Evolutionary conservation across 1,140 invertebrate genomes (phyloP), one percentile per base, ranked within the genome.

Genomic region (Vanessa tameamea): DNA sequence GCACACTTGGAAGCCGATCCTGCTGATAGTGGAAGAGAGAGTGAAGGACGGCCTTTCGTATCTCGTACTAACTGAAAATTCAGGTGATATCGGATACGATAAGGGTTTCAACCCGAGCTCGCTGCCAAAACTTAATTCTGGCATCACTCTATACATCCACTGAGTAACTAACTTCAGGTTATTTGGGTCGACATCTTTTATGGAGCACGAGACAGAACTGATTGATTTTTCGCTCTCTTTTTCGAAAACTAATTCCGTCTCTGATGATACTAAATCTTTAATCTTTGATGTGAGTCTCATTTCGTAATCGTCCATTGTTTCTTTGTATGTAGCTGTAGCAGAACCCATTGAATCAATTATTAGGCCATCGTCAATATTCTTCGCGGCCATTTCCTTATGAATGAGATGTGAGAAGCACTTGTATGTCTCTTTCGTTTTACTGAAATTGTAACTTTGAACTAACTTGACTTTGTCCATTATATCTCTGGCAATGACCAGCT

Each of bases 391-490:
- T 72, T 92, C 90, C 63, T 91, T 89, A 59, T 91, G 81, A 20
- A 92, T 72, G 23, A 90, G 67, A 23, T 86, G 84, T 14, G 82
- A 72, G 65, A 80, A 91, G 55, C 82, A 86, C 53, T 83, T 88
- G 76, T 90, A 85, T 0, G 83, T 65, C 12, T 91, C 88, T 50
- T 87, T 87, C 6, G 86, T 71, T 69, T 82, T 87, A 11, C 88
- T 88, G 50, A 84, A 90, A 63, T 87, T 91, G 75, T 92, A 92
- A 43, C 90, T 82, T 76, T 92, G 90, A 26, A 88, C 78, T 8
- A 92, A 59, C 66, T 91, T 92, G 12, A 91, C 86, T 72, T 83
- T 89, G 51, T 90, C 82, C 75, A 90, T 68, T 63, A 91, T 76
- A 72, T 88, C 86, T 50, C 88, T 82, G 23, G 86, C 43, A n/a